Base-by-base conservation (phyloP, 2,113 vertebrate species). In the Rhinopomastus cyanomelas region DNA sequence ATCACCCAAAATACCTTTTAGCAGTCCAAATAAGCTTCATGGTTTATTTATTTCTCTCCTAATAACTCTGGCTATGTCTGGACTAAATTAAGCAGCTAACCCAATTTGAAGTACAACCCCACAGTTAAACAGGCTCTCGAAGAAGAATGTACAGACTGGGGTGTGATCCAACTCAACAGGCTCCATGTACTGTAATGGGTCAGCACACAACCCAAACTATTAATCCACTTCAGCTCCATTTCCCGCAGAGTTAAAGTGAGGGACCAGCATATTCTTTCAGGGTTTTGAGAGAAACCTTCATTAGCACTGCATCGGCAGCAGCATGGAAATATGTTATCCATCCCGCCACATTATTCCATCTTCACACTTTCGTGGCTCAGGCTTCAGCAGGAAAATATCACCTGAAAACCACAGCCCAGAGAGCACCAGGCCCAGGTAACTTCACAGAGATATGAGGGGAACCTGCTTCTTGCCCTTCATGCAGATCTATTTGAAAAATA, bases 11-110 rank as follows among this genome's bases (percentile, higher is more conserved):
- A 75, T n/a, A 85, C 75, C 52, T 89, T 69, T 67, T 49, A 86
- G 85, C 64, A 49, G 2, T 78, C 85, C 89, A 94, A 91, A 91
- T 29, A 78, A 67, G 71, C 56, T 69, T 55, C 72, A 77, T 36
- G 20, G 78, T 69, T 95, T 95, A 82, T 89, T 96, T 93, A 83
- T 91, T 95, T 92, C 89, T 92, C 82, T 93, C 91, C 82, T 91
- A 94, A 83, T 93, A 94, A 94, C 37, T 85, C 88, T 83, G 65
- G 30, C 76, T 65, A 21, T 16, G 68, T 88, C 89, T 93, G 94
- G 87, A 91, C 64, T 92, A 77, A 87, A 92, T 91, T 84, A 93
- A 46, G 73, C 65, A 61, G 73, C 80, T n/a, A 83, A 71, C 19
- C 32, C 57, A 26, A 20, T 32, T 83, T 44, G 62, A 91, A 93